phyloP scores from a whole-genome alignment of 2,888 invertebrate species.

The Leucophenga montana region DNA sequence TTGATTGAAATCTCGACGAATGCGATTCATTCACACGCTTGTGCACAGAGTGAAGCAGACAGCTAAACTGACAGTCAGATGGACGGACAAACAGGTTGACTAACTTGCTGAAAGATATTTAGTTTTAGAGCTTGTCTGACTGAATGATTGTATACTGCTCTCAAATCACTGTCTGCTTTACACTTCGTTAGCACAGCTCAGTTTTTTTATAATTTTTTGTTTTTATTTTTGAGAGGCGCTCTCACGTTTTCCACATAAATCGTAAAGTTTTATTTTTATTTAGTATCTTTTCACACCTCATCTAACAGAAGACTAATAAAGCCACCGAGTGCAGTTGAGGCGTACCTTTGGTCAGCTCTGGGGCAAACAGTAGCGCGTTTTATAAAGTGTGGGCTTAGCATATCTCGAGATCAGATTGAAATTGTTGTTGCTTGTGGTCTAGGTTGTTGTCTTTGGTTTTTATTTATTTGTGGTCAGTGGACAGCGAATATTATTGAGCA shows the following conservation, averaged over 20 bases:
- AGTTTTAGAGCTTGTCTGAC: not conserved
- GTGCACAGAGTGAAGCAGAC: not conserved
- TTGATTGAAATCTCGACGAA: constrained; percentile 60
- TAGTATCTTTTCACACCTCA: constrained; percentile 56
- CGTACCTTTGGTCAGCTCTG: constrained; percentile 37
- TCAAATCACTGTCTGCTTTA: not conserved
- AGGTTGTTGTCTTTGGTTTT: too few species aligned
- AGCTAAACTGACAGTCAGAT: not conserved
- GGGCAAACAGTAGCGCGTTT: constrained; percentile 28
- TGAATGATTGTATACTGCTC: not conserved
- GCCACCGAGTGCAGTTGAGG: constrained; percentile 23
- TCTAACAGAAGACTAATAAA: constrained; percentile 42
- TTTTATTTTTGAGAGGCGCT: constrained; percentile 32
- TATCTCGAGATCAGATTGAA: constrained; percentile 7
- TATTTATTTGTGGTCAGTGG: not conserved
- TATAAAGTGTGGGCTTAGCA: not conserved
- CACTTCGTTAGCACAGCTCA: constrained; percentile 10
- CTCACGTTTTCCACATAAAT: constrained; percentile 56
- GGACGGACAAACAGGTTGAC: not conserved
- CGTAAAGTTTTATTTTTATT: constrained; percentile 44
- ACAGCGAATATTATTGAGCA: not conserved
- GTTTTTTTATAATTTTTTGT: not conserved
- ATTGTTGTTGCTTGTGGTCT: not conserved
- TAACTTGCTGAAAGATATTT: too few species aligned
- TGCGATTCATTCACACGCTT: constrained; percentile 12